These are phyloP conservation scores for Leptinotarsa rubiginosa DNA, from an alignment of 2,888 invertebrate genomes.

Conservation along the genomic window DNA sequence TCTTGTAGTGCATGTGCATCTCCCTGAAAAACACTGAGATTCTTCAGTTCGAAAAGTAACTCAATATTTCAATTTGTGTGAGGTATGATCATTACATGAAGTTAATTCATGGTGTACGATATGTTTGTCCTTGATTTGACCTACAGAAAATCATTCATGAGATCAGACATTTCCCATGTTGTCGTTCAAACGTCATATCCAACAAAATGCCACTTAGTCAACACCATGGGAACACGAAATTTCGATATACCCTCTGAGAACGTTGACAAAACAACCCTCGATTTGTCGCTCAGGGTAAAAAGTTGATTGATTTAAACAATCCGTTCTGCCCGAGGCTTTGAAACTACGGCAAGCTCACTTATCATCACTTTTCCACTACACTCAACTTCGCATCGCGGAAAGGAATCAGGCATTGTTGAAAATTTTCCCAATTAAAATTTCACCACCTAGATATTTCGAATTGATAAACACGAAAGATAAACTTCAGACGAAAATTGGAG, in stretches of 20 bases:
- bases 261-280: slow-evolving; percentile 39
- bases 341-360: slow-evolving; percentile 48
- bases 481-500: slow-evolving; percentile 35
- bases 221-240: background rate
- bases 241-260: background rate
- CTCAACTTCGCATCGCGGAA: slow-evolving; percentile 32
- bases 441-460: slow-evolving; percentile 37
- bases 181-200: background rate
- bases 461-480: slow-evolving; percentile 40
- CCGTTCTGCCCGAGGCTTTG: slow-evolving; percentile 45
- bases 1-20: too few species aligned
- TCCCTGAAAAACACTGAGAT: too few species aligned
- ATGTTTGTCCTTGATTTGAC: too few species aligned
- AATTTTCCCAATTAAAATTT: slow-evolving; percentile 42
- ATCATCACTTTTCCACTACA: slow-evolving; percentile 36
- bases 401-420: slow-evolving; percentile 35
- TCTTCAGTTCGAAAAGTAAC: too few species aligned
- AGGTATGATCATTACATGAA: too few species aligned
- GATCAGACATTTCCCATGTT: background rate
- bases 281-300: slow-evolving; percentile 57
- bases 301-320: slow-evolving; percentile 59
- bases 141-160: background rate
- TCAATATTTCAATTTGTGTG: too few species aligned
- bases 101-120: too few species aligned
- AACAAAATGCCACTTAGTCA: background rate